Evolutionary conservation across 2,797 vertebrate genomes (phyloP).

Genomic region (Leptodactylus fallax): DNA sequence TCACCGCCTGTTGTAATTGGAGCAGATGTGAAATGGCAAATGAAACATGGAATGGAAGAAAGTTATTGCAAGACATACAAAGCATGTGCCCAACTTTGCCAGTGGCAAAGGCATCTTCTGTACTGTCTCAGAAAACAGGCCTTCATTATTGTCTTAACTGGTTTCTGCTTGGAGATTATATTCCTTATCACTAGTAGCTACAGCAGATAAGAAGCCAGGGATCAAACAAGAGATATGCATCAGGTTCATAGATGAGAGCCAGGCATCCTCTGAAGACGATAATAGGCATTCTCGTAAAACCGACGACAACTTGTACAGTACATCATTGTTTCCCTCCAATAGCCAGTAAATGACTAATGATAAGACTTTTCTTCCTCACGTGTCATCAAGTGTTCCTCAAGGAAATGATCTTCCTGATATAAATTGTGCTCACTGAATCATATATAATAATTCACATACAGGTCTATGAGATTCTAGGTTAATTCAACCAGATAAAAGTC

Average conservation of each 20-base stretch:
- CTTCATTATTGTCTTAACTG: slow-evolving; percentile 59
- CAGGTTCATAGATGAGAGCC: slow-evolving; percentile 37
- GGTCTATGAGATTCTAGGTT: slow-evolving; percentile 3
- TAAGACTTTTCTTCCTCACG: background rate
- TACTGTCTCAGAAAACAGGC: slow-evolving; percentile 57
- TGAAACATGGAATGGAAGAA: slow-evolving; percentile 67
- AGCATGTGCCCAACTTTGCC: slow-evolving; percentile 66
- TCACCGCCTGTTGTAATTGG: slow-evolving; percentile 68
- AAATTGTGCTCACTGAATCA: background rate
- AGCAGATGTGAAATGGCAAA: slow-evolving; percentile 72
- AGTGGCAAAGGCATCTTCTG: slow-evolving; percentile 60
- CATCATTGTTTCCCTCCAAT: slow-evolving; percentile 34
- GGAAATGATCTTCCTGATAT: background rate
- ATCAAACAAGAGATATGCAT: slow-evolving; percentile 47
- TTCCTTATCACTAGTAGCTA: slow-evolving; percentile 60
- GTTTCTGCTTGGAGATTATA: slow-evolving; percentile 45
- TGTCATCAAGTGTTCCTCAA: background rate
- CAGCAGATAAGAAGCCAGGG: slow-evolving; percentile 50
- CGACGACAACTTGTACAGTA: slow-evolving; percentile 8
- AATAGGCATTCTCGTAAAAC: slow-evolving; percentile 21
- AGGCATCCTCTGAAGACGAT: slow-evolving; percentile 13
- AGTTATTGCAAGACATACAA: slow-evolving; percentile 62
- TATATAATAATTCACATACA: background rate
- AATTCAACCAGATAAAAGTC: background rate
- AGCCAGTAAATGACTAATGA: slow-evolving; percentile 16